Conservation (phyloP, 1,140 invertebrate species). For the Tetramorium simillimum region DNA sequence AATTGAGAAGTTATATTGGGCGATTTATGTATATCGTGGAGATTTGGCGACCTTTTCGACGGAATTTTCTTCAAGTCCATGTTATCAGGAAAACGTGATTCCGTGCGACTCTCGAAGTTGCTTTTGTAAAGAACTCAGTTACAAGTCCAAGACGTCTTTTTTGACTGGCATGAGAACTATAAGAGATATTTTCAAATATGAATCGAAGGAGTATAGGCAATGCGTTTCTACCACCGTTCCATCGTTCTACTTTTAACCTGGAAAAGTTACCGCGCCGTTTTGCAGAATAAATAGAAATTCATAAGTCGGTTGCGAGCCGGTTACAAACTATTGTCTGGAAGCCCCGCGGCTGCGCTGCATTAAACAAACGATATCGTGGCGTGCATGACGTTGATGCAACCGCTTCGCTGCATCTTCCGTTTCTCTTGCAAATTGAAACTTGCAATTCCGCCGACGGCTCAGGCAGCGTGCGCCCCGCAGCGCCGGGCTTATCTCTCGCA, state of each 20-base stretch:
- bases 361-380: conserved; percentile 14
- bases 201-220: neutral
- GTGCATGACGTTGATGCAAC: conserved; percentile 27
- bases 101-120: neutral
- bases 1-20: neutral
- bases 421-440: conserved; percentile 49
- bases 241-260: conserved; percentile 8
- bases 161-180: neutral
- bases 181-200: neutral
- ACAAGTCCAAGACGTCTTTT: conserved; percentile 9
- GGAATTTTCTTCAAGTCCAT: neutral
- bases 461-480: conserved; percentile 3
- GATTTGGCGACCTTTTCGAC: conserved; percentile 9
- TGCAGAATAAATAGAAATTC: conserved; percentile 41
- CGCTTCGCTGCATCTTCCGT: neutral
- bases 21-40: neutral
- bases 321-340: conserved; percentile 30
- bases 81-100: conserved; percentile 1
- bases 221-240: neutral
- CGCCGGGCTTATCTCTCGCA: conserved; percentile 35
- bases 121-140: neutral
- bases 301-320: neutral
- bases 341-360: neutral
- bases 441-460: conserved; percentile 20
- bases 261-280: neutral